These are phyloP conservation scores for Palythoa grandiflora DNA, from an alignment of 92 coral and sea anemone species.

Conservation along the genomic window DNA sequence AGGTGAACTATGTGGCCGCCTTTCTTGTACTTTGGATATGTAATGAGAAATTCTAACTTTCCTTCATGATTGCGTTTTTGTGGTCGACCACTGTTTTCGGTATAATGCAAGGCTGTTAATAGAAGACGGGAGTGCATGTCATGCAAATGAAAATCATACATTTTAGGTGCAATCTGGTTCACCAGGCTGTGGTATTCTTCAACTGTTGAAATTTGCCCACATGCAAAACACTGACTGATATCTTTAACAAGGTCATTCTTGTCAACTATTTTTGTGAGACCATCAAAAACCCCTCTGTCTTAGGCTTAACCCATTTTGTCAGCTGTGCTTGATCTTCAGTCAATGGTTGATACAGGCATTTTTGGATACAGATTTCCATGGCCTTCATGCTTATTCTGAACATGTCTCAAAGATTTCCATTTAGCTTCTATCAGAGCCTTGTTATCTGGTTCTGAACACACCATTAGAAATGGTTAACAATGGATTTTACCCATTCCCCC, in stretches of 20 bases:
- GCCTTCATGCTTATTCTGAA: conserved; percentile 20
- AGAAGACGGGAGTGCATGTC: conserved; percentile 9
- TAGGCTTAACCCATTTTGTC: conserved; percentile 17
- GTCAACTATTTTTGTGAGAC: conserved; percentile 8
- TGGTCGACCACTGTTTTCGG: conserved; percentile 12
- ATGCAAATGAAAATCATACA: not conserved
- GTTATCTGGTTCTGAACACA: conserved; percentile 3
- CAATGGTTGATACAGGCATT: conserved; percentile 7
- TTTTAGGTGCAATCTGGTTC: conserved; percentile 6
- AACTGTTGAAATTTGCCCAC: conserved; percentile 1
- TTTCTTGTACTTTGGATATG: conserved; percentile 1
- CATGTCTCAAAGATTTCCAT: conserved; percentile 4
- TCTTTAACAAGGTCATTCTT: conserved; percentile 5
- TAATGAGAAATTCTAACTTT: not conserved
- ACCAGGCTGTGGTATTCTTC: conserved; percentile 18
- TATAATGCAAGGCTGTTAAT: conserved; percentile 6
- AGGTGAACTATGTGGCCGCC: not conserved
- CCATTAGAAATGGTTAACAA: conserved; percentile 30
- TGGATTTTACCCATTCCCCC: conserved; percentile 29
- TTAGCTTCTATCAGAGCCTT: not conserved
- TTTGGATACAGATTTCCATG: not conserved
- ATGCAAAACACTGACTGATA: not conserved
- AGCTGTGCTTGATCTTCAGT: conserved; percentile 5
- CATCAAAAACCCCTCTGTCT: conserved; percentile 17
- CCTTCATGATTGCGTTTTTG: conserved; percentile 8